Evolutionary conservation across 2,797 vertebrate species (phyloP).

Genomic region (Typhlichthys subterraneus): DNA sequence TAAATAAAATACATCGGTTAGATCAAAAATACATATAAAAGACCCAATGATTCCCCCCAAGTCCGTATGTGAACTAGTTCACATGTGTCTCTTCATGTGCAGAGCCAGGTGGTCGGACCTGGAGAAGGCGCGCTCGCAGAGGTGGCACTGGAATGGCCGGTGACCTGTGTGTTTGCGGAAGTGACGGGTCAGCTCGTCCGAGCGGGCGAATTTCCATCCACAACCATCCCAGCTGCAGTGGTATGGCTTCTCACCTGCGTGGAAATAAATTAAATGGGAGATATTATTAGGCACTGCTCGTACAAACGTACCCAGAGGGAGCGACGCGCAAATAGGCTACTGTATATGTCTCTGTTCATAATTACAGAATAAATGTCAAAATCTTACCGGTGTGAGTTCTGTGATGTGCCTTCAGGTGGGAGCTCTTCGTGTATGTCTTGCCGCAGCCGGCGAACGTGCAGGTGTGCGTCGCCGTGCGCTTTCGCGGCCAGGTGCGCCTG

Average conservation of each 20-base stretch:
- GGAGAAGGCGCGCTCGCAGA: slow-evolving; percentile 97
- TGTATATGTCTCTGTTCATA: no score
- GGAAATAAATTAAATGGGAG: slow-evolving; percentile 11
- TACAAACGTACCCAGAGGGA: background rate
- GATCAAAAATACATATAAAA: slow-evolving; percentile 53
- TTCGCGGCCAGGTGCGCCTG: slow-evolving; percentile 94
- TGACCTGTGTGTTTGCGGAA: slow-evolving; percentile 98
- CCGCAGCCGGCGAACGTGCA: slow-evolving; percentile 94
- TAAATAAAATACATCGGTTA: slow-evolving; percentile 73
- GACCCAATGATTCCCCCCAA: slow-evolving; percentile 21
- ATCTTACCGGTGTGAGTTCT: slow-evolving; percentile 94
- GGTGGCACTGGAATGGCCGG: slow-evolving; percentile 97
- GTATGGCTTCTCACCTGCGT: slow-evolving; percentile 95
- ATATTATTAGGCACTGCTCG: background rate
- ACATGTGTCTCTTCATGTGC: slow-evolving; percentile 99
- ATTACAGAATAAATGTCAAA: no score
- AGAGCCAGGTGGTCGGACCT: slow-evolving; percentile 95
- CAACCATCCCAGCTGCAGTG: slow-evolving; percentile 99
- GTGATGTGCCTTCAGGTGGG: slow-evolving; percentile 96
- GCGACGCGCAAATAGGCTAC: background rate
- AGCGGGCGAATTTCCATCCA: slow-evolving; percentile 98
- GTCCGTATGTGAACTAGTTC: slow-evolving; percentile 60
- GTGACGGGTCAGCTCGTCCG: slow-evolving; percentile 96
- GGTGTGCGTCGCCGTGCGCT: slow-evolving; percentile 94
- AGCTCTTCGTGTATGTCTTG: slow-evolving; percentile 99